Conservation (phyloP, 2,113 vertebrate species). For the Morone chrysops region DNA sequence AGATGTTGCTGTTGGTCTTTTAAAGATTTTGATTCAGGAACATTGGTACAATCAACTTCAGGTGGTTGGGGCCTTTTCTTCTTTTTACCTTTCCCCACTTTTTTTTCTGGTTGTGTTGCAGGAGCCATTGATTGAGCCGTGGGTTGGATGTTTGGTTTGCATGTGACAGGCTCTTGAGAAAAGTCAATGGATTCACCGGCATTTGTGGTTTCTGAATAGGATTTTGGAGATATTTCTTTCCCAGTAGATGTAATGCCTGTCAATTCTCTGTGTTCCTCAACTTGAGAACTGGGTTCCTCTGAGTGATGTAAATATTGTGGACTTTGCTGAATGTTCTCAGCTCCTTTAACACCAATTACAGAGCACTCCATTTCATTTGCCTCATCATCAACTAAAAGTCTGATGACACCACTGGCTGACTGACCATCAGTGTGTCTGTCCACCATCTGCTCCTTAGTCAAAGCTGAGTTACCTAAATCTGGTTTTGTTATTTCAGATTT, state of each 20-base stretch:
- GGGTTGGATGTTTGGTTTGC: neutral
- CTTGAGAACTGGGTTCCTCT: neutral
- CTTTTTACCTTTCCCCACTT: constrained; percentile 20
- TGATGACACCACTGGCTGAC: constrained; percentile 5
- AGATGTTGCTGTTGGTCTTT: constrained; percentile 20
- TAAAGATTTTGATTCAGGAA: constrained; percentile 16
- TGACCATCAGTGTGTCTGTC: neutral
- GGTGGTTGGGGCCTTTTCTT: constrained; percentile 30
- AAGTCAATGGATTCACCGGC: neutral
- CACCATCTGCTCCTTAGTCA: neutral
- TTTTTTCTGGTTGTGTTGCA: constrained; percentile 18
- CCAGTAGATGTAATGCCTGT: neutral
- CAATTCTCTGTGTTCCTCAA: neutral
- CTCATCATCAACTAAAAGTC: neutral
- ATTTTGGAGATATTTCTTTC: constrained; percentile 1
- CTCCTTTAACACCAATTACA: neutral
- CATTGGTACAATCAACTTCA: neutral
- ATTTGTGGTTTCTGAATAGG: neutral
- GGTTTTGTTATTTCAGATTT: neutral
- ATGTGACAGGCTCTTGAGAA: neutral
- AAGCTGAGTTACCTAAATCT: constrained; percentile 1
- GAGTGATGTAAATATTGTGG: neutral
- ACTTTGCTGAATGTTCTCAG: constrained; percentile 32
- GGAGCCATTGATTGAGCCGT: neutral
- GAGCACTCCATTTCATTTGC: constrained; percentile 3